A percentile compares a stretch with the other conserved stretches of the same genome.
Evolutionary conservation across 1,140 invertebrate species (phyloP).

Genomic region (Pteromalus puparum): DNA sequence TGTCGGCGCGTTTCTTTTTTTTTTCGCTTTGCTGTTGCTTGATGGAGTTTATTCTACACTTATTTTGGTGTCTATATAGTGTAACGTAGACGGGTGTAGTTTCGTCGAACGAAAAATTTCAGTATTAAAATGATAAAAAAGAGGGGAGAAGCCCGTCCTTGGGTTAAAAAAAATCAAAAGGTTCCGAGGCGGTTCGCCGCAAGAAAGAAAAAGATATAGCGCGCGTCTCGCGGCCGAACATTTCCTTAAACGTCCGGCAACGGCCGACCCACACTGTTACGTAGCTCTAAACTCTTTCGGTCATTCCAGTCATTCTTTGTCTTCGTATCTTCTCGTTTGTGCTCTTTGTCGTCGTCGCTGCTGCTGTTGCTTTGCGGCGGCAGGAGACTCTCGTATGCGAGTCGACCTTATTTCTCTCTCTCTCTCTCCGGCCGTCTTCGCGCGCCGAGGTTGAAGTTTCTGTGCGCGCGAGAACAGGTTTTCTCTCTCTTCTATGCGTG

Average conservation of each 20-base stretch:
- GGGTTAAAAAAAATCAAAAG: no score
- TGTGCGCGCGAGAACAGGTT: not conserved
- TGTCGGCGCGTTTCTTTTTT: conserved; percentile 11
- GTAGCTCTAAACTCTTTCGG: conserved; percentile 10
- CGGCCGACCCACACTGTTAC: conserved; percentile 24
- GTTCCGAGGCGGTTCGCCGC: not conserved
- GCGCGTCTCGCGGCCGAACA: not conserved
- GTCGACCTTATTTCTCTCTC: conserved; percentile 5
- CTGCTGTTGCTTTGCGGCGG: not conserved
- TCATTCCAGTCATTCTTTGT: conserved; percentile 41
- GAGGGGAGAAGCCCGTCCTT: no score
- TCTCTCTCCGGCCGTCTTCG: not conserved
- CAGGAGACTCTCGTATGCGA: not conserved
- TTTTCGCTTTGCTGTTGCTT: not conserved
- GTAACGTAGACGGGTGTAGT: no score
- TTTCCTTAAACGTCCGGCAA: conserved; percentile 31
- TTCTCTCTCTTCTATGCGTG: not conserved
- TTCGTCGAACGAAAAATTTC: no score
- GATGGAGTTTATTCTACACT: not conserved
- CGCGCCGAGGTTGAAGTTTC: not conserved
- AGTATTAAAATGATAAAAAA: no score
- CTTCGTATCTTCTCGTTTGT: conserved; percentile 15
- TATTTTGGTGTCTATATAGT: no score
- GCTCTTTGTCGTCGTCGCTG: not conserved
- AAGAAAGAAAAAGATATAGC: not conserved